phyloP scores from a whole-genome alignment of 2,888 invertebrate genomes.

The Reticulitermes lucifugus region DNA sequence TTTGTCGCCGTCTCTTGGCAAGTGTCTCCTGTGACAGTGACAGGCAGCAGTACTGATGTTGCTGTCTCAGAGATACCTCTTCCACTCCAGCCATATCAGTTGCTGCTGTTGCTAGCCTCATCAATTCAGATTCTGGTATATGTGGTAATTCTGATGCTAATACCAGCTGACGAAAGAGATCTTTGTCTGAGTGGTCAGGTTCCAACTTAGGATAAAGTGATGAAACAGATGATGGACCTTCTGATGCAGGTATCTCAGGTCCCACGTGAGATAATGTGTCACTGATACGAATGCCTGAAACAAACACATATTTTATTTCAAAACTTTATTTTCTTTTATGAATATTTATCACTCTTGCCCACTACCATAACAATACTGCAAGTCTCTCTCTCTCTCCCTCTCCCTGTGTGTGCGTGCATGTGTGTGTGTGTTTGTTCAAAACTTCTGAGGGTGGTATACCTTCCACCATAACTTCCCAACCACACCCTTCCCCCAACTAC shows the following conservation, averaged over 20 bases:
- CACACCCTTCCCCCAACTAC: no score
- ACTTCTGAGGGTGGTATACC: no score
- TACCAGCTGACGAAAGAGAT: slow-evolving; percentile 75
- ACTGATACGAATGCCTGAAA: slow-evolving; percentile 13
- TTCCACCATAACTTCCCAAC: no score
- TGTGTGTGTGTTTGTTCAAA: no score
- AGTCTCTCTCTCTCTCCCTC: no score
- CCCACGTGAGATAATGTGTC: slow-evolving; percentile 56
- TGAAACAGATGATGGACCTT: not conserved
- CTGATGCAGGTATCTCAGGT: not conserved
- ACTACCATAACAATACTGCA: no score
- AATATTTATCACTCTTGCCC: no score
- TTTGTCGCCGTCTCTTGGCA: slow-evolving; percentile 57
- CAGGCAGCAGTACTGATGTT: slow-evolving; percentile 51
- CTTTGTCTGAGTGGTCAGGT: slow-evolving; percentile 60
- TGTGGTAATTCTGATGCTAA: slow-evolving; percentile 65
- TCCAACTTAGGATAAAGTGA: slow-evolving; percentile 39
- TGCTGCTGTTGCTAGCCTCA: slow-evolving; percentile 65
- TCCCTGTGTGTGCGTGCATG: no score
- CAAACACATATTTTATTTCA: not conserved
- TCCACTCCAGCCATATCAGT: slow-evolving; percentile 68
- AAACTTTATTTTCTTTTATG: no score
- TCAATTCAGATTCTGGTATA: slow-evolving; percentile 18
- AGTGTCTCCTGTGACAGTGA: slow-evolving; percentile 52
- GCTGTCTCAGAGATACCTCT: slow-evolving; percentile 55